Percentiles rank a stretch among this genome's conserved stretches.
These are phyloP conservation scores for Gallinago solitaria DNA, from an alignment of 2,797 vertebrate species.

Conservation along the genomic window DNA sequence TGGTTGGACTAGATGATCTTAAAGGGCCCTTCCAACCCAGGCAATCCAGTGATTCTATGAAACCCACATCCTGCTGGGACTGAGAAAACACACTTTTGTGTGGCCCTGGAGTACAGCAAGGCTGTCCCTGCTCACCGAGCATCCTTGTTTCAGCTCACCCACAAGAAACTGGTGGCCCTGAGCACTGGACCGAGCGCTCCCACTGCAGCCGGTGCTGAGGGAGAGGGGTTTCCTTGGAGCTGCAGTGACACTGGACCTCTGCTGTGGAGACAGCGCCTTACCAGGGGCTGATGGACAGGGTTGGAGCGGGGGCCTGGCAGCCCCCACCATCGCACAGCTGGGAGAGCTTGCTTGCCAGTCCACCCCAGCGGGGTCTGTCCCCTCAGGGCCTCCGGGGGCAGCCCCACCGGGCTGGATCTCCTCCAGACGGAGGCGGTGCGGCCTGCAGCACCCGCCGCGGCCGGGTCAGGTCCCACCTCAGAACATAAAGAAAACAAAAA, in stretches of 20 bases:
- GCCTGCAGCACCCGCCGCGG: background rate
- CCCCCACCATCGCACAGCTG: accelerated
- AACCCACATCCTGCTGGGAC: accelerated
- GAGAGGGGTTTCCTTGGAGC: background rate
- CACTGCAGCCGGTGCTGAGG: accelerated
- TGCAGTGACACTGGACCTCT: accelerated
- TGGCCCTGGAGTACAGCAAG: background rate
- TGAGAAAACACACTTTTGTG: accelerated
- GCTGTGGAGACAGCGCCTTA: accelerated
- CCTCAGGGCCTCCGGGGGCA: background rate
- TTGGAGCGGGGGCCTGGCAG: background rate
- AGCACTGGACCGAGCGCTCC: background rate
- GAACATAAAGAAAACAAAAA: no score
- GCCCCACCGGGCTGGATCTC: background rate
- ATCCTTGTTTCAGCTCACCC: background rate
- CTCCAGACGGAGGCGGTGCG: background rate
- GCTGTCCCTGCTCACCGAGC: background rate
- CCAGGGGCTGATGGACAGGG: accelerated
- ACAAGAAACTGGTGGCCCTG: accelerated
- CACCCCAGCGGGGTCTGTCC: background rate
- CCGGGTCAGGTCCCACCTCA: background rate
- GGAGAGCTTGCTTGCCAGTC: background rate
- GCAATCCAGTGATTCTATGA: no score
- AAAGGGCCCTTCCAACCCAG: no score
- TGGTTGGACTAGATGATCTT: no score